phyloP scores from a whole-genome alignment of 2,888 invertebrate species.

The Apotomis betuletana region DNA sequence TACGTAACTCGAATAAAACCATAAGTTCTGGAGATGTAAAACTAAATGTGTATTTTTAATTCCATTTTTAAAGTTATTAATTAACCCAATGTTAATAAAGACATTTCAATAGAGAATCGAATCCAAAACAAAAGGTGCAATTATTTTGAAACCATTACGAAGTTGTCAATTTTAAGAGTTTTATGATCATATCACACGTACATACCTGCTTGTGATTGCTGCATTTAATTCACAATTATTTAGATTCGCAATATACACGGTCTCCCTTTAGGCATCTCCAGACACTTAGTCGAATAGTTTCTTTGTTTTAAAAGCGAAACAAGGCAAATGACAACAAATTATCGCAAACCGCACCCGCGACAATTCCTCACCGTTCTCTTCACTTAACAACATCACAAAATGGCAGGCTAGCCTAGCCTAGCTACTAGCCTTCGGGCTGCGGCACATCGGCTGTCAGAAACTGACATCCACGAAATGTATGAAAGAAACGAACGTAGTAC shows the following conservation, averaged over 20 bases:
- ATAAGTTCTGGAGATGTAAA: background rate
- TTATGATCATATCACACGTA: constrained; percentile 1
- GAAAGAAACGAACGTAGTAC: constrained; percentile 8
- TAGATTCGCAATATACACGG: constrained; percentile 18
- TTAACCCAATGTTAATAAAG: background rate
- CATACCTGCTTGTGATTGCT: constrained; percentile 39
- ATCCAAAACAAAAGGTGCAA: too few relatives aligned
- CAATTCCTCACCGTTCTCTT: background rate
- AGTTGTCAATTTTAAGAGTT: too few relatives aligned
- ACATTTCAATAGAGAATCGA: too few relatives aligned
- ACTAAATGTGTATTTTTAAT: too few relatives aligned
- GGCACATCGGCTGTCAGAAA: constrained; percentile 6
- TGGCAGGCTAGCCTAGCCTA: constrained; percentile 9
- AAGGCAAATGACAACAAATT: background rate
- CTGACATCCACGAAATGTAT: constrained; percentile 25
- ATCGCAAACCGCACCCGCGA: constrained; percentile 15
- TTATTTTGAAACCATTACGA: too few relatives aligned
- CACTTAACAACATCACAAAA: constrained; percentile 33
- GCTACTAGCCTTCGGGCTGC: too few relatives aligned
- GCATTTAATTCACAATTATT: constrained; percentile 38
- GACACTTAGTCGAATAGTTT: background rate
- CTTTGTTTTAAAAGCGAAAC: background rate
- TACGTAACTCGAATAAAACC: constrained; percentile 2
- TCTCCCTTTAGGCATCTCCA: background rate
- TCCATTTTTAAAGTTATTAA: background rate